Conservation (phyloP, 2,113 vertebrate species). For the Rhadina sibilatrix region DNA sequence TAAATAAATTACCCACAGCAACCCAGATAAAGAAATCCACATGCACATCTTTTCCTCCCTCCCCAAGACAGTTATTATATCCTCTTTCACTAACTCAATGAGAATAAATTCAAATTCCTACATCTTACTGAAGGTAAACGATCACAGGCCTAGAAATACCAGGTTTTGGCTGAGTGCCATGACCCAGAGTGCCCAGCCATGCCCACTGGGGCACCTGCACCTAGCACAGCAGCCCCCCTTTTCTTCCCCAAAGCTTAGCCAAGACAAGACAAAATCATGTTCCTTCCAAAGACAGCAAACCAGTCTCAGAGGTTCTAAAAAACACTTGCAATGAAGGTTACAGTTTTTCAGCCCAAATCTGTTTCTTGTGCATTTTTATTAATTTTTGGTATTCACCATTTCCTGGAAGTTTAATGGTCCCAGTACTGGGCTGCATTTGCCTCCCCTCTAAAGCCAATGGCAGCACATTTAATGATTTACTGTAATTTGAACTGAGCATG, state of each 20-base stretch:
- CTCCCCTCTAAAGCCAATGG: constrained; percentile 12
- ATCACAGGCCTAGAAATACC: background rate
- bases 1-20: background rate
- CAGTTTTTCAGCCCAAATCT: background rate
- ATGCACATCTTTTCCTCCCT: background rate
- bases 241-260: background rate
- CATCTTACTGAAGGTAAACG: background rate
- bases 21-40: background rate
- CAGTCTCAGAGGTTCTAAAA: background rate
- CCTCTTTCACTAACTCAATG: background rate
- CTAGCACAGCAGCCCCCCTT: background rate
- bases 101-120: background rate
- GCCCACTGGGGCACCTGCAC: rapidly evolving
- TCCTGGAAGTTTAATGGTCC: background rate
- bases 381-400: background rate
- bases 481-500: background rate
- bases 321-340: background rate
- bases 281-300: background rate
- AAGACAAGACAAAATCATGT: background rate
- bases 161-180: background rate
- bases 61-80: background rate
- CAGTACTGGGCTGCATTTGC: background rate
- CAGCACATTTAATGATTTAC: background rate
- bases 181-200: background rate
- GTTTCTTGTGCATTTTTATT: background rate